Evolutionary conservation across 2,888 invertebrate genomes (phyloP), one percentile per base, ranked within the genome.

Genomic region (Octodonta nipae): DNA sequence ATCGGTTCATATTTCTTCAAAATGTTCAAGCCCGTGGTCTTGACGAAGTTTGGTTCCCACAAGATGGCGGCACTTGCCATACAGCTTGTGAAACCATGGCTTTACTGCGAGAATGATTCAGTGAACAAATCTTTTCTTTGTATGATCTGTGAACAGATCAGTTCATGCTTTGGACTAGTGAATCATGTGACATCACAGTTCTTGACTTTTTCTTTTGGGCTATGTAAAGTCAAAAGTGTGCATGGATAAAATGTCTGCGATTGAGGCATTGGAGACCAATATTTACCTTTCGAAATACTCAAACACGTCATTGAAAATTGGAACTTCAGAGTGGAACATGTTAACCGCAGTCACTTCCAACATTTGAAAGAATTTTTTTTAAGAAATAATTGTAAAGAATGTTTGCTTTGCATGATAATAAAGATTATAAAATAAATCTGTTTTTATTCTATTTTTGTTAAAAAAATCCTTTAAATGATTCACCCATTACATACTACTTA

Each of bases 21-120:
- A 17, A 17, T 8, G 7, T 29, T 29, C 16, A 15, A 29, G 29
- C 29, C 16, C 29, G 29, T 29, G 29, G 29, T 29, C 29, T 15
- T 16, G 20, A 29, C 29, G 29, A 29, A 6, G 13, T 27, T 27
- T 27, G 27, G 7, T 27, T 27, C n/a, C n/a, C n/a, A n/a, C n/a
- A n/a, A n/a, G n/a, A n/a, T n/a, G n/a, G n/a, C n/a, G n/a, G n/a
- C n/a, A n/a, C n/a, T n/a, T n/a, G n/a, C n/a, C n/a, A n/a, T n/a
- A n/a, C n/a, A n/a, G n/a, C n/a, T n/a, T n/a, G n/a, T n/a, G n/a
- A n/a, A n/a, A n/a, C n/a, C n/a, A n/a, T n/a, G n/a, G n/a, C n/a
- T n/a, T n/a, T n/a, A n/a, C n/a, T n/a, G n/a, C n/a, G n/a, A n/a
- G n/a, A n/a, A n/a, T n/a, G n/a, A n/a, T n/a, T n/a, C n/a, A 5